Evolutionary conservation across 2,797 vertebrate genomes (phyloP).

Genomic region (Philypnodon macrostomus): DNA sequence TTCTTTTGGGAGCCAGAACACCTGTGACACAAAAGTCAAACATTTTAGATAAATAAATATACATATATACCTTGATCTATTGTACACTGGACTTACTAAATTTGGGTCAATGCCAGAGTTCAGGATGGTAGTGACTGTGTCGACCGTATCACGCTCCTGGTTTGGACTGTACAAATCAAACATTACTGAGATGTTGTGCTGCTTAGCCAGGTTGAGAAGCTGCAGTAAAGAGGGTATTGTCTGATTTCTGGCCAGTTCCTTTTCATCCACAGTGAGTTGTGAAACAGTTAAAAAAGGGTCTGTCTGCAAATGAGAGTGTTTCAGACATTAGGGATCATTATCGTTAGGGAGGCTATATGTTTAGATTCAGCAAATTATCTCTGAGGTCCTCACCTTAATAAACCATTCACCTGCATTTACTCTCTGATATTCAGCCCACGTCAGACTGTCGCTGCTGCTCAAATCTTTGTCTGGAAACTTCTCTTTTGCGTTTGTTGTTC

Average conservation of each 20-base stretch:
- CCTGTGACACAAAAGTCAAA: constrained; percentile 58
- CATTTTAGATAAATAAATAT: neutral
- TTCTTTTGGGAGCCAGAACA: constrained; percentile 85
- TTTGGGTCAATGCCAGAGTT: constrained; percentile 65
- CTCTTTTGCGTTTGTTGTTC: constrained; percentile 83
- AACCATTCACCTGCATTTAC: constrained; percentile 93
- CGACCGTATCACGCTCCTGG: constrained; percentile 64
- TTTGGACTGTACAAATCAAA: constrained; percentile 84
- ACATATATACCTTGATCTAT: neutral
- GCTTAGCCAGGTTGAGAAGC: constrained; percentile 71
- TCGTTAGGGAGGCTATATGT: neutral
- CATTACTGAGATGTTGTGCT: constrained; percentile 80
- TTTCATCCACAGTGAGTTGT: constrained; percentile 70
- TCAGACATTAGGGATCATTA: neutral
- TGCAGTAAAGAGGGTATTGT: constrained; percentile 76
- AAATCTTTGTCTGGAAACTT: constrained; percentile 63
- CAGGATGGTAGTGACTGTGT: constrained; percentile 69
- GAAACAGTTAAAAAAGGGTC: constrained; percentile 79
- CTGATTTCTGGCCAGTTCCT: constrained; percentile 62
- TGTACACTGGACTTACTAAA: constrained; percentile 69
- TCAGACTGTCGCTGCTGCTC: constrained; percentile 68
- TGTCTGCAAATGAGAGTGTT: constrained; percentile 67
- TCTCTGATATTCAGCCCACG: constrained; percentile 75
- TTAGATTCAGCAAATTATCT: neutral
- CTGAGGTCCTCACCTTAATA: constrained; percentile 79